Evolutionary conservation across 2,113 vertebrate genomes (phyloP).

Genomic region (Aepyceros melampus): DNA sequence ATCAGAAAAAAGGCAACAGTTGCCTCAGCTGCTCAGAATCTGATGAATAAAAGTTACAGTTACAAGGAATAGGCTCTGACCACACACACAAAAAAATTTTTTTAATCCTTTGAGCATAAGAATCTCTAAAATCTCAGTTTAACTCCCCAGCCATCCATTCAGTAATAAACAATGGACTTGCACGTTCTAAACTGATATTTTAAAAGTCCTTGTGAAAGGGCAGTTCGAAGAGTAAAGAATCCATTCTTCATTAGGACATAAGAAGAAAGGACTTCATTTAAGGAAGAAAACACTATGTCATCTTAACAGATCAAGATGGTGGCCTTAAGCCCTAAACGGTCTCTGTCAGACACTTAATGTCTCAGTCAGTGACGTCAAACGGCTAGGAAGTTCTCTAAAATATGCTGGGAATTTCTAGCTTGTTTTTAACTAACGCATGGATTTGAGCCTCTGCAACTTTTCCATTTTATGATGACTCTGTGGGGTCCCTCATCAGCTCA

Average conservation of each 20-base stretch:
- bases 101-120: background rate
- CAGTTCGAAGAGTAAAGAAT: background rate
- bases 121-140: background rate
- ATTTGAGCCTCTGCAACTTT: background rate
- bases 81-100: background rate
- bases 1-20: background rate
- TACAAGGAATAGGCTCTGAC: background rate
- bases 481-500: background rate
- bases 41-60: background rate
- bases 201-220: background rate
- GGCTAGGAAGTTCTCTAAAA: background rate
- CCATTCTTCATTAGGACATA: background rate
- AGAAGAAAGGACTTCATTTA: background rate
- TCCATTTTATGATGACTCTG: background rate
- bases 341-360: background rate
- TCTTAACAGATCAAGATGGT: background rate
- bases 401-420: background rate
- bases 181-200: background rate
- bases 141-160: background rate
- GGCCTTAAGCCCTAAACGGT: background rate
- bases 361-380: background rate
- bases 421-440: background rate
- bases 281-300: background rate
- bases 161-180: background rate
- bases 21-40: background rate